Conservation (phyloP, 2,113 vertebrate genomes). For the Pomatorhinus ruficollis region DNA sequence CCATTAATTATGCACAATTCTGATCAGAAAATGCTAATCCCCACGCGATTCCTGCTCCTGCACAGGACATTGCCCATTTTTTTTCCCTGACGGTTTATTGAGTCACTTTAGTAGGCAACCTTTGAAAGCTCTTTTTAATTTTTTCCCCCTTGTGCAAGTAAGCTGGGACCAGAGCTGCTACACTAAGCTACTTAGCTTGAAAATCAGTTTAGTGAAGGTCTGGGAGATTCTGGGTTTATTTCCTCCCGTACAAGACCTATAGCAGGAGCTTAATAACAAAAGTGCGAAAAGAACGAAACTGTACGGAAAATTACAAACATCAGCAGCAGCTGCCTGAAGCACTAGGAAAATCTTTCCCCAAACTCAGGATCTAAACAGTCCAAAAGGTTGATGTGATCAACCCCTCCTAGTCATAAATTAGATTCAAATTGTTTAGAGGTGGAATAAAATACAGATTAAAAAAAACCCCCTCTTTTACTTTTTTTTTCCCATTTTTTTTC, state of each 20-base stretch:
- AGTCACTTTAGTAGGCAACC: conserved; percentile 38
- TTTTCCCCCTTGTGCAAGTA: not conserved
- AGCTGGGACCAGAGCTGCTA: conserved; percentile 49
- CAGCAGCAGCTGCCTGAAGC: conserved; percentile 9
- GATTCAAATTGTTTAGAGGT: not conserved
- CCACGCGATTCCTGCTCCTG: not conserved
- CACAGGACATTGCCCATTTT: not conserved
- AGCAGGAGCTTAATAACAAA: conserved; percentile 28
- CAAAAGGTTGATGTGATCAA: not conserved
- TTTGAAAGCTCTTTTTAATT: conserved; percentile 39
- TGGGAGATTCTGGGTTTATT: conserved; percentile 35
- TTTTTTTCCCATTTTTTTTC: rapidly evolving
- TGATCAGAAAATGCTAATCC: conserved; percentile 5
- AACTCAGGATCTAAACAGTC: not conserved
- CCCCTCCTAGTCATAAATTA: not conserved
- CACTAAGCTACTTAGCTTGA: conserved; percentile 64
- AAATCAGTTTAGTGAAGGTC: conserved; percentile 63
- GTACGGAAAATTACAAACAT: conserved; percentile 36
- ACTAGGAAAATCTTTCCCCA: not conserved
- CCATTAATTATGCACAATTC: conserved; percentile 31
- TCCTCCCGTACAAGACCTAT: not conserved
- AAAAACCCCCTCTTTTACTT: rapidly evolving
- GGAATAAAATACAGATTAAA: not conserved
- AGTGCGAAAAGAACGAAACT: conserved; percentile 40
- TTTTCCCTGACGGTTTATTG: not conserved